phyloP scores from a whole-genome alignment of 2,888 invertebrate genomes.

The Platycheirus albimanus region DNA sequence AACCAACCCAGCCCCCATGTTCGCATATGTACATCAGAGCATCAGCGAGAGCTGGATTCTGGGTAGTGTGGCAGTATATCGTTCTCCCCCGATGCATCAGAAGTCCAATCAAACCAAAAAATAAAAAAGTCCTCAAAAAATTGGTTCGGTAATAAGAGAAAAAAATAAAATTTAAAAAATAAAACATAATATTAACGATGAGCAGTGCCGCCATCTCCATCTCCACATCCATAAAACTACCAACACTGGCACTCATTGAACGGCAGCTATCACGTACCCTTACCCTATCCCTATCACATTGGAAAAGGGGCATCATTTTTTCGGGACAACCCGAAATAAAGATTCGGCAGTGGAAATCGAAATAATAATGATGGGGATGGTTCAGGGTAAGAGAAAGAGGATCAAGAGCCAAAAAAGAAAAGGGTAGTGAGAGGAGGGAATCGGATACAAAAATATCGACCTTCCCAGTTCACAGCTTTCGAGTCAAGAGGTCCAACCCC shows the following conservation, averaged over 20 bases:
- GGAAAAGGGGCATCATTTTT: constrained; percentile 22
- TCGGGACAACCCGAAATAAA: constrained; percentile 48
- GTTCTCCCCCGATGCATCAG: constrained; percentile 58
- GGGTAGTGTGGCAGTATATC: constrained; percentile 42
- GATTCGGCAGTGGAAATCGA: constrained; percentile 32
- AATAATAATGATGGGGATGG: constrained; percentile 1
- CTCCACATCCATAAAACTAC: too few species aligned
- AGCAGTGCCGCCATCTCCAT: constrained; percentile 18
- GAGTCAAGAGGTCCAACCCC: constrained; percentile 71
- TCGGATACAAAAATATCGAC: constrained; percentile 68
- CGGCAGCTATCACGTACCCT: constrained; percentile 12
- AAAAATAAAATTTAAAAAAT: constrained; percentile 53
- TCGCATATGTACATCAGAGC: constrained; percentile 19
- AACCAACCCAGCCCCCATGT: constrained; percentile 40
- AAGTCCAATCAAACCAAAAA: constrained; percentile 64
- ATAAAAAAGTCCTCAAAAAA: constrained; percentile 43
- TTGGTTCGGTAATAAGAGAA: constrained; percentile 53
- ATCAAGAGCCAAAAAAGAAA: too few species aligned
- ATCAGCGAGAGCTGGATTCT: background rate
- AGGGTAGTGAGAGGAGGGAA: constrained; percentile 1
- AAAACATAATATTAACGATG: constrained; percentile 68
- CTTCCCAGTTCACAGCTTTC: constrained; percentile 61
- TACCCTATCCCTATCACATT: background rate
- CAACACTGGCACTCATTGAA: constrained; percentile 24
- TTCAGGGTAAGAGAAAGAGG: too few species aligned